These are phyloP conservation scores for Pogonomyrmex californicus DNA, from an alignment of 1,140 invertebrate genomes.

Conservation along the genomic window DNA sequence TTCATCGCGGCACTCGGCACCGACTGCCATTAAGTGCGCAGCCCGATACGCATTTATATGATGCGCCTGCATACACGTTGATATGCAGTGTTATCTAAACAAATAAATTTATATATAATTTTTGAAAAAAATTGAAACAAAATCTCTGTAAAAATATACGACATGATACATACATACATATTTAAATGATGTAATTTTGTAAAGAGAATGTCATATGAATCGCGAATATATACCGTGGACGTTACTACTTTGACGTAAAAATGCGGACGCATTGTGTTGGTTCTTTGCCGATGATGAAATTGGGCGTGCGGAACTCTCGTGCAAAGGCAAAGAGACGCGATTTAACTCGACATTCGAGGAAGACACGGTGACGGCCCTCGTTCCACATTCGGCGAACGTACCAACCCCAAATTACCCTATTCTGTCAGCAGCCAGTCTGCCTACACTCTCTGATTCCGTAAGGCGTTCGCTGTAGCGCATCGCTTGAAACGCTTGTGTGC, in stretches of 20 bases:
- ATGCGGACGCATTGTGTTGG: conserved; percentile 59
- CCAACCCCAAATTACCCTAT: conserved; percentile 78
- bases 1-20: conserved; percentile 68
- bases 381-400: conserved; percentile 75
- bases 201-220: not conserved
- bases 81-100: not conserved
- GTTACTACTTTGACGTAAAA: conserved; percentile 37
- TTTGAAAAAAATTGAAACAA: not conserved
- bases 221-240: not conserved
- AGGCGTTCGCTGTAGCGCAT: conserved; percentile 44
- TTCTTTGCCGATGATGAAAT: conserved; percentile 73
- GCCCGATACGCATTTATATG: conserved; percentile 74
- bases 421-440: conserved; percentile 60
- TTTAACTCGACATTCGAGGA: conserved; percentile 29
- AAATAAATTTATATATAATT: conserved; percentile 3
- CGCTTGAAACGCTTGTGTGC: conserved; percentile 49
- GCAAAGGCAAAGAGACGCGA: conserved; percentile 67
- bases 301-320: conserved; percentile 67
- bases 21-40: conserved; percentile 68
- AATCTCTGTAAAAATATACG: too few relatives aligned
- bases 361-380: conserved; percentile 43
- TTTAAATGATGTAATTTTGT: not conserved
- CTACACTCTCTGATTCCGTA: conserved; percentile 72
- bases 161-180: not conserved
- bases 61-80: conserved; percentile 33